Base-by-base conservation (phyloP, 2,888 invertebrate species). In the Lithophane semibrunnea region DNA sequence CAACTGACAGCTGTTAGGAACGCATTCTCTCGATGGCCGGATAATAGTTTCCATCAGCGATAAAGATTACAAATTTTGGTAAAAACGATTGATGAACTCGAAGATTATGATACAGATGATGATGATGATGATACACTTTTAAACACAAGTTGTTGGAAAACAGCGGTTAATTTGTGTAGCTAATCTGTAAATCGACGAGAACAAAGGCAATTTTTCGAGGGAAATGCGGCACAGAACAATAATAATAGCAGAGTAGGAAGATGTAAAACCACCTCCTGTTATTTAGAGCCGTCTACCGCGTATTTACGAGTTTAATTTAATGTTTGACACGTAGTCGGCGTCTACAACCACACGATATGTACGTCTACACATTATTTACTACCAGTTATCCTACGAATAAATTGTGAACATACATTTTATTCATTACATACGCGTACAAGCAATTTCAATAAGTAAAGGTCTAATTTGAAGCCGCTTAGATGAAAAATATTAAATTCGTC, bases 181-280 rank as follows among this genome's bases (percentile, higher is more conserved):
- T 29, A 29, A 29, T 29, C 29, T 29, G 29, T 29, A 29, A 1
- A 29, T 64, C 44, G 69, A 73, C 42, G 49, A 52, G 52, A 78
- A 86, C 86, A 83, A 84, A 83, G 86, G 44, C 49, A 64, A 29
- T 56, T 83, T 85, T 86, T 86, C 72, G 66, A 77, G 37, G 63
- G 78, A 86, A 75, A 64, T 58, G 16, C 49, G 3, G 16, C 69
- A 77, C 44, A 66, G 61, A 78, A 75, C 75, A 75, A 73, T 64
- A 66, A 73, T 61, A 69, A 82, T 67, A 52, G 42, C 49, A 21
- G 54, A 86, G 37, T 66, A 84, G 83, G 78, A 84, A 84, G 78
- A 73, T 75, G 65, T 86, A 75, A 86, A 84, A 66, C 68, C 56
- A 68, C 56, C 73, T 72, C 37, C 44, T 66, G 78, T 77, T 75